phyloP scores from a whole-genome alignment of 2,888 invertebrate genomes.

The Chymomyza fuscimana region DNA sequence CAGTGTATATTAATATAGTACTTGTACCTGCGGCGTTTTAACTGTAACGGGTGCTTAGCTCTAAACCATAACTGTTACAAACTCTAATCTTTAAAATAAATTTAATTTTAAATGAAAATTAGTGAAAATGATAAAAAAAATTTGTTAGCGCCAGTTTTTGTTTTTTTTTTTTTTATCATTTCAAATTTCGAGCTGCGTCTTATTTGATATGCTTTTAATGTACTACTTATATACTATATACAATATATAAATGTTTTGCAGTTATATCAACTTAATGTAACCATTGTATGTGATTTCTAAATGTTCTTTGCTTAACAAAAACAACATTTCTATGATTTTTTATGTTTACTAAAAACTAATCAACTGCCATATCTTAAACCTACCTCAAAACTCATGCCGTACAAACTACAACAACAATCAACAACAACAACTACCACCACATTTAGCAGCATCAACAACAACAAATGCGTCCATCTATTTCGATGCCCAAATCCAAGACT shows the following conservation, averaged over 20 bases:
- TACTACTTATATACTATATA: neutral
- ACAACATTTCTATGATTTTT: constrained; percentile 24
- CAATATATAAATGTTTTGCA: constrained; percentile 9
- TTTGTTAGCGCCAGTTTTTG: neutral
- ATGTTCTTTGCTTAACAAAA: constrained; percentile 24
- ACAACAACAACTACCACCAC: constrained; percentile 6
- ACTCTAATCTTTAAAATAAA: neutral
- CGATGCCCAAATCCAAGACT: constrained; percentile 81
- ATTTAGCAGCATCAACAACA: constrained; percentile 38
- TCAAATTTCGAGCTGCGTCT: too few species aligned
- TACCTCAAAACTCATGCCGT: constrained; percentile 24
- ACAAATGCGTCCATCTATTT: constrained; percentile 80
- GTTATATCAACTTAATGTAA: neutral
- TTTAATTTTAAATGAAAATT: neutral
- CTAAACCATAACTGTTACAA: neutral
- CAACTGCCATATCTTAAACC: constrained; percentile 58
- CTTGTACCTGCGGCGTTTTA: neutral
- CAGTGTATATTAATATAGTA: neutral
- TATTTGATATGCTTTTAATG: neutral
- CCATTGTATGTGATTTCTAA: constrained; percentile 17
- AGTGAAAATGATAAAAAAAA: neutral
- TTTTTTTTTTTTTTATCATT: neutral
- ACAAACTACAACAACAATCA: constrained; percentile 14
- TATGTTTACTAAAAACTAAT: constrained; percentile 51
- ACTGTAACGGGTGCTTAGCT: neutral